Percentiles rank a stretch among this genome's conserved stretches.
Evolutionary conservation across 2,113 vertebrate genomes (phyloP).

Genomic region (Nothoprocta pentlandii): DNA sequence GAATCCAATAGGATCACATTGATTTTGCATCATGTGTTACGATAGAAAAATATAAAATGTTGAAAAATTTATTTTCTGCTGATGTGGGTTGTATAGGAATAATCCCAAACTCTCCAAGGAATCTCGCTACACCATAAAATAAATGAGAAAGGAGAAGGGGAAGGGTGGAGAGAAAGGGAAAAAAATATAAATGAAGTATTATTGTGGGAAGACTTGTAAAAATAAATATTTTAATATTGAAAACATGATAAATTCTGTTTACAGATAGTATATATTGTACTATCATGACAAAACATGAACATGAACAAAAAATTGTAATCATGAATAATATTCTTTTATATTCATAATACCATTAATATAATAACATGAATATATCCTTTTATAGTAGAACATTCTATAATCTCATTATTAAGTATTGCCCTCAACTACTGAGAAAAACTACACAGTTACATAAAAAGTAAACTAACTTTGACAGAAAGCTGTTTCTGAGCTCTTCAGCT

Average conservation of each 20-base stretch:
- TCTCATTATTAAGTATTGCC: neutral
- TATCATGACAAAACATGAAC: too few species aligned
- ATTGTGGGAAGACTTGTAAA: neutral
- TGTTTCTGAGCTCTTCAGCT: neutral
- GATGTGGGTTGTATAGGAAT: neutral
- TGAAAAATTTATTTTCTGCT: neutral
- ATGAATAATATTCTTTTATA: too few species aligned
- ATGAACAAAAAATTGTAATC: too few species aligned
- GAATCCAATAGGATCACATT: conserved; percentile 8
- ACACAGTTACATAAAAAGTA: neutral
- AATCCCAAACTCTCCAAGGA: neutral
- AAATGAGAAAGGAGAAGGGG: neutral
- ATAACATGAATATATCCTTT: neutral
- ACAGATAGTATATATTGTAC: neutral
- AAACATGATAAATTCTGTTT: neutral
- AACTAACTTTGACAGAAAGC: neutral
- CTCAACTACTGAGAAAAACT: neutral
- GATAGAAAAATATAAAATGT: neutral
- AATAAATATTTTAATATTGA: neutral
- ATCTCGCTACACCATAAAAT: fast-evolving
- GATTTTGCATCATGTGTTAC: conserved; percentile 29
- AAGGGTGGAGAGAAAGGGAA: neutral
- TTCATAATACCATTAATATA: neutral
- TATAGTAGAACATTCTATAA: neutral
- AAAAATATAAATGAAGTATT: neutral